A percentile compares a stretch with the other conserved stretches of the same genome.
phyloP scores from a whole-genome alignment of 2,113 vertebrate species.

The Uria aalge region DNA sequence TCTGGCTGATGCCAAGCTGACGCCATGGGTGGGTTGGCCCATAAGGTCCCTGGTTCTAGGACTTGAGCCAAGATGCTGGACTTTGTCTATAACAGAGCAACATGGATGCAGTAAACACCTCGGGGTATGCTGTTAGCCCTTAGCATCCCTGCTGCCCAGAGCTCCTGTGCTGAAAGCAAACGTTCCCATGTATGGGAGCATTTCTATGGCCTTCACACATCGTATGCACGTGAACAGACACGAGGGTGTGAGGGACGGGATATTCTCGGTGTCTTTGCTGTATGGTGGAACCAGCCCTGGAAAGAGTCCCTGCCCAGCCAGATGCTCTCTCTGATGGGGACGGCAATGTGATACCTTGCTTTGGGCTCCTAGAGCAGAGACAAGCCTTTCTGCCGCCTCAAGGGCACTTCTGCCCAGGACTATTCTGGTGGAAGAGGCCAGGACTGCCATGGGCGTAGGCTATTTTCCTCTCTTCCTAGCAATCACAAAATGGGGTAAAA shows the following conservation, averaged over 20 bases:
- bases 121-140: too few species aligned
- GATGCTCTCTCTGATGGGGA: neutral
- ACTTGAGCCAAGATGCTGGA: neutral
- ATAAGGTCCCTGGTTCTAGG: neutral
- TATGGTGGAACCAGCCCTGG: neutral
- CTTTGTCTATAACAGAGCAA: neutral
- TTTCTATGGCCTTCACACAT: neutral
- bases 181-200: accelerated
- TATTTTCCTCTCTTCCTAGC: neutral
- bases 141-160: neutral
- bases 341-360: neutral
- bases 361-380: neutral
- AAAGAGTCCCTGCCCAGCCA: neutral
- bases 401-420: neutral
- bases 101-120: neutral
- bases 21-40: neutral
- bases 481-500: neutral
- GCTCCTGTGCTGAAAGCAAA: neutral
- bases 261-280: neutral
- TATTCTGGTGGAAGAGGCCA: neutral
- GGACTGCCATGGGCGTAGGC: neutral
- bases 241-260: neutral
- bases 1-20: neutral
- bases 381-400: neutral
- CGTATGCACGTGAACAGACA: too few species aligned